Evolutionary conservation across 2,797 vertebrate species (phyloP), one percentile per base, ranked within the genome.

Genomic region (Sphenodon punctatus): DNA sequence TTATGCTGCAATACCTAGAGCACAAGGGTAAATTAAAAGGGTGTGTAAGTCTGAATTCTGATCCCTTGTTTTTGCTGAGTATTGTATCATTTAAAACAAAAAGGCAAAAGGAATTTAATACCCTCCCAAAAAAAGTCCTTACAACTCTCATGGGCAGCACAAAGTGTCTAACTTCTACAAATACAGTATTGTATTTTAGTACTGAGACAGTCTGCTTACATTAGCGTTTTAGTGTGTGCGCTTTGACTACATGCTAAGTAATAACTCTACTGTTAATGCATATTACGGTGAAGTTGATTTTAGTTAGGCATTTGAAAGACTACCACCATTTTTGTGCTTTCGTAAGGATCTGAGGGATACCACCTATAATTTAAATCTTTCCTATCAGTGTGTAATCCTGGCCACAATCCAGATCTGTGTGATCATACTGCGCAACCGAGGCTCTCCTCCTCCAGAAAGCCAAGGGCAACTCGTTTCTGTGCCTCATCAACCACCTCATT

Each of bases 21-120:
- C 49, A 59, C 61, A 85, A 73, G 63, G 3, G 30, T 22, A 83
- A 27, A 80, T 75, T 65, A 75, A 78, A 89, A 78, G 36, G 25
- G 38, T 89, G 69, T 11, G 61, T 67, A 45, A 72, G 75, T 66
- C 22, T 67, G 55, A 58, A 13, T 81, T 53, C 56, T 83, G 49
- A 64, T 64, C 13, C 19, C 53, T 0, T 45, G 48, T 72, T 69
- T 77, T 45, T 67, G 81, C 17, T 69, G 43, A 75, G 34, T 45
- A 4, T 1, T 2, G 11, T 30, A 3, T 32, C 38, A 64, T 43
- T 14, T 7, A 17, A 39, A 43, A 55, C 27, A 32, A 67, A 34
- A 12, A 15, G 8, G 22, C 1, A 5, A 46, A 34, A 30, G 8
- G 2, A 6, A 8, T 59, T n/a, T n/a, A n/a, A n/a, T n/a, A n/a